These are phyloP conservation scores for Lutraria rhynchaena DNA, from an alignment of 1,140 invertebrate species.

Conservation along the genomic window DNA sequence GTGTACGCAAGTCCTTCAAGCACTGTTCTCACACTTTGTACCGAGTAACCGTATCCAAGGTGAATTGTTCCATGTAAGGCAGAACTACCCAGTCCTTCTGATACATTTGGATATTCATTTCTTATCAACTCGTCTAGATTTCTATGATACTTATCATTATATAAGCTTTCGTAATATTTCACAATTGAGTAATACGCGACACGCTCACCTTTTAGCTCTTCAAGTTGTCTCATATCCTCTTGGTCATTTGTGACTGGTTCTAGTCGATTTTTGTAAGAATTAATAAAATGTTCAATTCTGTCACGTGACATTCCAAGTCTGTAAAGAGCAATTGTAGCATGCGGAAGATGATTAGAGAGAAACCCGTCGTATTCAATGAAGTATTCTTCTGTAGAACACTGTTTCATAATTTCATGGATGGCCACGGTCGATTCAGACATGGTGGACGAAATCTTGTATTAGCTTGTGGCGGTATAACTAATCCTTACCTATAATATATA, in stretches of 20 bases:
- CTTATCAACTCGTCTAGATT: slow-evolving; percentile 1
- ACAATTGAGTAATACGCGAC: not conserved
- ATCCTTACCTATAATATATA: too few relatives aligned
- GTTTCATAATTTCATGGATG: too few relatives aligned
- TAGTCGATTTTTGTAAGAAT: slow-evolving; percentile 21
- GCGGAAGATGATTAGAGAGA: slow-evolving; percentile 25
- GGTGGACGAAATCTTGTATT: too few relatives aligned
- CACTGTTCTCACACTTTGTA: not conserved
- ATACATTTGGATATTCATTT: slow-evolving; percentile 22
- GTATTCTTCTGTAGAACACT: slow-evolving; percentile 28
- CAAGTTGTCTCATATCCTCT: not conserved
- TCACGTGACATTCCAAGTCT: slow-evolving; percentile 3
- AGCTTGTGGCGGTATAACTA: too few relatives aligned
- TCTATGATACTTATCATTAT: not conserved
- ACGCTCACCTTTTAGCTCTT: not conserved
- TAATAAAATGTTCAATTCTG: slow-evolving; percentile 21
- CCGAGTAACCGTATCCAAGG: slow-evolving; percentile 13
- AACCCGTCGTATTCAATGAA: slow-evolving; percentile 42
- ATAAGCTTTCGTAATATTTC: not conserved
- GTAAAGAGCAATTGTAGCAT: slow-evolving; percentile 35
- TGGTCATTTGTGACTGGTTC: slow-evolving; percentile 2
- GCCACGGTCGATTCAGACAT: too few relatives aligned
- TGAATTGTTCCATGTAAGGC: slow-evolving; percentile 28
- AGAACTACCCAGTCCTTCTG: slow-evolving; percentile 18
- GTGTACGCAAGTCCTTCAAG: slow-evolving; percentile 31